phyloP scores from a whole-genome alignment of 2,797 vertebrate species.

The Onychomys torridus region DNA sequence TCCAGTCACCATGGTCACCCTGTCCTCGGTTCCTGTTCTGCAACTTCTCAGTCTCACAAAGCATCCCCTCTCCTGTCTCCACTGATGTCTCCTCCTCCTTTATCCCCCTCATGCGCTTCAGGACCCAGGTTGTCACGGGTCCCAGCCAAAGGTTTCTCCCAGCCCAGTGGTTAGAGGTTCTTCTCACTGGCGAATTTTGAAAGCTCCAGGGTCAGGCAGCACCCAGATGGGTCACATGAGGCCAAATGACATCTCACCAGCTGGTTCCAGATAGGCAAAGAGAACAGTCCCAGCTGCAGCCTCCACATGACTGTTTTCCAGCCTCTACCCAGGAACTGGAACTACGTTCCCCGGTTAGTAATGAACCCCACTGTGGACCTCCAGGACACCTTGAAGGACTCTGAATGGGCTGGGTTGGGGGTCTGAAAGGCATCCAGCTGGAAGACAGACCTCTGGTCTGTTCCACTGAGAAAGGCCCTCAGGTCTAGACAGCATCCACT shows the following conservation, averaged over 20 bases:
- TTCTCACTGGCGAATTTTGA: background rate
- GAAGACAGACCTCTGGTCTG: background rate
- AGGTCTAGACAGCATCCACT: background rate
- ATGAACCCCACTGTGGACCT: background rate
- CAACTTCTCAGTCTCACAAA: background rate
- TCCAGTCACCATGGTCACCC: rapidly evolving
- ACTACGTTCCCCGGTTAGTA: background rate
- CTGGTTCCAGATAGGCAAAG: background rate
- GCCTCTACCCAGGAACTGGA: background rate
- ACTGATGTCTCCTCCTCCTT: background rate
- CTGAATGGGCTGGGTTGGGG: background rate
- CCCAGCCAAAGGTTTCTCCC: background rate
- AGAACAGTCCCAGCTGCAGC: background rate
- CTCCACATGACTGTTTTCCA: background rate
- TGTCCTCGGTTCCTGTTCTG: background rate
- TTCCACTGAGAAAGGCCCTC: background rate
- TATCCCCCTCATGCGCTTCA: background rate
- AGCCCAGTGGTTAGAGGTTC: background rate
- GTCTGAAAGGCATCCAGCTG: background rate
- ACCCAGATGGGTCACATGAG: background rate
- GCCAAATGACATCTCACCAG: background rate
- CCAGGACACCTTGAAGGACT: background rate
- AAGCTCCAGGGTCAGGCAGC: background rate
- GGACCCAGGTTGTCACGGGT: background rate
- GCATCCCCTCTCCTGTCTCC: background rate